Percentiles rank a stretch among this genome's conserved stretches.
Conservation (phyloP, 2,797 vertebrate genomes). For the Clarias laeviceps region DNA sequence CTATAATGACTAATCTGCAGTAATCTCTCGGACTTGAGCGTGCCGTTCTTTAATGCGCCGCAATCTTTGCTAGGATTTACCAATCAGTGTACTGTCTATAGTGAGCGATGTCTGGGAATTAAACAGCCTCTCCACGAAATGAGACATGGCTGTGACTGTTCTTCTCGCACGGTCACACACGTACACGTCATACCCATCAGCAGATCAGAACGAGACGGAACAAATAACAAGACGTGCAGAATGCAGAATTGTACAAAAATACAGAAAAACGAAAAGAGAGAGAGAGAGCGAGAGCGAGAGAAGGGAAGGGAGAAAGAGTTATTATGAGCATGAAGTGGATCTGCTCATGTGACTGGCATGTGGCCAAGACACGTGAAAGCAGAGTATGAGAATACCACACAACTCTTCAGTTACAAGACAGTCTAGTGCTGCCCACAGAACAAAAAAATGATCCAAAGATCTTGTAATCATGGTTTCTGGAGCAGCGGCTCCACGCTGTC, state of each 20-base stretch:
- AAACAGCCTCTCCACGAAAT: neutral
- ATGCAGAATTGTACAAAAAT: neutral
- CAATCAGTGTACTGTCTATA: neutral
- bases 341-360: neutral
- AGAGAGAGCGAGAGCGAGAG: neutral
- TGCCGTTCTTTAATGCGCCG: neutral
- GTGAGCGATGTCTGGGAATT: neutral
- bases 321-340: neutral
- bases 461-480: constrained; percentile 24
- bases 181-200: neutral
- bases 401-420: neutral
- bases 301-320: neutral
- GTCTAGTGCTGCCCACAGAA: neutral
- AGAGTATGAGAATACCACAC: constrained; percentile 5
- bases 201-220: neutral
- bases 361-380: constrained; percentile 13
- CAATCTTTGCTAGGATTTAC: neutral
- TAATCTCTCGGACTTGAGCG: neutral
- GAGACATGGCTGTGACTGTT: neutral
- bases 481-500: constrained; percentile 29
- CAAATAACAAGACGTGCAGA: neutral
- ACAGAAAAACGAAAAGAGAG: neutral
- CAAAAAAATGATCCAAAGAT: constrained; percentile 1
- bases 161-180: constrained; percentile 6
- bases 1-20: constrained; percentile 25